These are phyloP conservation scores for Limnephilus lunatus DNA, from an alignment of 2,888 invertebrate genomes.

Conservation along the genomic window DNA sequence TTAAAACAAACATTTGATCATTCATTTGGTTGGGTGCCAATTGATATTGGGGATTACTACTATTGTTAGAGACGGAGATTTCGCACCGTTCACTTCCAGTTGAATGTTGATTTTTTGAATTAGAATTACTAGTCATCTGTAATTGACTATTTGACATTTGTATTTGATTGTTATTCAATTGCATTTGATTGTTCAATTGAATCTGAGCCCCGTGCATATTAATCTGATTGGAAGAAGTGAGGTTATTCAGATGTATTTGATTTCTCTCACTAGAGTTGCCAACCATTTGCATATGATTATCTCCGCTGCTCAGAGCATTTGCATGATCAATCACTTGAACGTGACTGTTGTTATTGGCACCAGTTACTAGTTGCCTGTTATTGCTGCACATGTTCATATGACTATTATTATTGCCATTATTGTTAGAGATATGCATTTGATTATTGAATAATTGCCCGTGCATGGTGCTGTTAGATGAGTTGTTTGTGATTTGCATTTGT, in stretches of 20 bases:
- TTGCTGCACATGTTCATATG: conserved; percentile 51
- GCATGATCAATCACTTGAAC: conserved; percentile 44
- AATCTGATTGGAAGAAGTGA: conserved; percentile 69
- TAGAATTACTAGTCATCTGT: conserved; percentile 41
- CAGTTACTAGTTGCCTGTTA: conserved; percentile 29
- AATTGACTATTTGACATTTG: conserved; percentile 70
- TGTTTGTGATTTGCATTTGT: conserved; percentile 73
- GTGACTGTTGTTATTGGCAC: conserved; percentile 37
- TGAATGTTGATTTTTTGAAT: conserved; percentile 54
- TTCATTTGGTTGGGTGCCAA: conserved; percentile 75
- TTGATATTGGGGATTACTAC: conserved; percentile 71
- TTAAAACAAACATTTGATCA: conserved; percentile 62
- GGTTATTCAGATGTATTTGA: conserved; percentile 75
- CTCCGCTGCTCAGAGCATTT: conserved; percentile 27
- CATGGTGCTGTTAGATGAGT: conserved; percentile 65
- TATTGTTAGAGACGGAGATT: conserved; percentile 66
- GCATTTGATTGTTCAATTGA: conserved; percentile 56
- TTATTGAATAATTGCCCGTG: conserved; percentile 45
- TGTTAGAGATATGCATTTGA: conserved; percentile 56
- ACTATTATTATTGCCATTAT: conserved; percentile 46
- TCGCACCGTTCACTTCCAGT: conserved; percentile 58
- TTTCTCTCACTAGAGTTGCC: conserved; percentile 72
- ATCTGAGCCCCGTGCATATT: conserved; percentile 57
- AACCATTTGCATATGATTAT: conserved; percentile 74
- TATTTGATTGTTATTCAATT: conserved; percentile 70